Conservation (phyloP, 2,888 invertebrate genomes). For the Caenorhabditis panamensis region DNA sequence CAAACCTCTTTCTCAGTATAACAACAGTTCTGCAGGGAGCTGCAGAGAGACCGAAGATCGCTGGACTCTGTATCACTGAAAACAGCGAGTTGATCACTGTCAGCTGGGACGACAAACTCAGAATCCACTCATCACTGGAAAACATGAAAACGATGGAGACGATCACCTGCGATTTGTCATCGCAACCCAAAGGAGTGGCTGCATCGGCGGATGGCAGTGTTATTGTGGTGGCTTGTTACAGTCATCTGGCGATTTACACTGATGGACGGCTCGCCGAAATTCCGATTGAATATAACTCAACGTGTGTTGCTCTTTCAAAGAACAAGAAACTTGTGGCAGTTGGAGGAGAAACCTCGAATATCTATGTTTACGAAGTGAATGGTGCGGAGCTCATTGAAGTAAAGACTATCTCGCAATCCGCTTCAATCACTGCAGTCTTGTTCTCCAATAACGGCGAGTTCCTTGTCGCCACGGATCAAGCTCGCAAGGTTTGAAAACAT, state of each 20-base stretch:
- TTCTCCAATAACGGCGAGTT: slow-evolving; percentile 93
- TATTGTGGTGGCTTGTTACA: slow-evolving; percentile 88
- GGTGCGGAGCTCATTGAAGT: slow-evolving; percentile 70
- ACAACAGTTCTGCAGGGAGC: too few species aligned
- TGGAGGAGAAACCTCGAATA: slow-evolving; percentile 86
- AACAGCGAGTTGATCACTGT: slow-evolving; percentile 87
- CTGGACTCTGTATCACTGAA: slow-evolving; percentile 88
- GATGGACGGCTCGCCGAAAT: background rate
- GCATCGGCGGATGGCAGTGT: slow-evolving; percentile 82
- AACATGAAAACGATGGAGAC: background rate
- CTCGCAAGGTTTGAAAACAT: slow-evolving; percentile 84
- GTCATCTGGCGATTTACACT: slow-evolving; percentile 81
- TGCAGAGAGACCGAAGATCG: too few species aligned
- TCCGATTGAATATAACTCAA: slow-evolving; percentile 87
- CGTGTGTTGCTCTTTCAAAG: slow-evolving; percentile 88
- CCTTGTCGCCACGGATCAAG: slow-evolving; percentile 91
- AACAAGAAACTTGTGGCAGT: slow-evolving; percentile 89
- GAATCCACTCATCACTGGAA: slow-evolving; percentile 64
- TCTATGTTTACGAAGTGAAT: slow-evolving; percentile 86
- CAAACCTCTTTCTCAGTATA: too few species aligned
- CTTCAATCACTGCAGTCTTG: slow-evolving; percentile 89
- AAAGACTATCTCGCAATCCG: slow-evolving; percentile 87
- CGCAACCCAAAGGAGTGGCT: slow-evolving; percentile 79
- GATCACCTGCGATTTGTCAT: slow-evolving; percentile 67
- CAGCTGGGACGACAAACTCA: slow-evolving; percentile 93